Evolutionary conservation across 1,140 invertebrate species (phyloP).

Genomic region (Whitmania pigra): DNA sequence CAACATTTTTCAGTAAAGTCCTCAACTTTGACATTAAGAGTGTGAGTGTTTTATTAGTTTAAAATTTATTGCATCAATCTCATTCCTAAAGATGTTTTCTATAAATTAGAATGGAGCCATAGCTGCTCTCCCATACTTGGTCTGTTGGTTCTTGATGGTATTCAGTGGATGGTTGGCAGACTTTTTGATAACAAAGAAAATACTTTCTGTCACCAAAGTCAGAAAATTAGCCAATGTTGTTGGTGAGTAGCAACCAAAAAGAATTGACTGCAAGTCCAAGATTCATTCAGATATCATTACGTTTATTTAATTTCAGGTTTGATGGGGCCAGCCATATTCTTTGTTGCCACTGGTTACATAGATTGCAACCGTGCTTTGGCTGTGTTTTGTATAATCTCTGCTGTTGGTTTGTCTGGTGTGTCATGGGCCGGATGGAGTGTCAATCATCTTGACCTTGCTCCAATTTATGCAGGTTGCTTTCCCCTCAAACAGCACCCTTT

Average conservation of each 20-base stretch:
- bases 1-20: conserved; percentile 84
- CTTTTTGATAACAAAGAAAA: conserved; percentile 52
- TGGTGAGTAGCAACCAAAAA: conserved; percentile 43
- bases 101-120: conserved; percentile 63
- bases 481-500: background rate
- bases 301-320: conserved; percentile 21
- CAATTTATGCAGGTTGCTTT: conserved; percentile 44
- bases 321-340: conserved; percentile 27
- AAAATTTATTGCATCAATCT: background rate
- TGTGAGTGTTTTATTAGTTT: conserved; percentile 42
- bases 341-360: conserved; percentile 23
- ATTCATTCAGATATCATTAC: background rate
- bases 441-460: conserved; percentile 68
- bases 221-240: conserved; percentile 54
- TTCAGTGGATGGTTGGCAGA: conserved; percentile 66
- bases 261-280: background rate
- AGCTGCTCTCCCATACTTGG: conserved; percentile 73
- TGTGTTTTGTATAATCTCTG: conserved; percentile 59
- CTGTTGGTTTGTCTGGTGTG: conserved; percentile 69
- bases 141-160: conserved; percentile 66
- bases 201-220: conserved; percentile 46
- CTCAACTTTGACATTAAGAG: conserved; percentile 69
- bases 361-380: conserved; percentile 39
- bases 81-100: conserved; percentile 1
- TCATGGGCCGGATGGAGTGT: conserved; percentile 68